A percentile compares a stretch with the other conserved stretches of the same genome.
These are phyloP conservation scores for Miniopterus natalensis DNA, from an alignment of 2,113 vertebrate species.

Conservation along the genomic window DNA sequence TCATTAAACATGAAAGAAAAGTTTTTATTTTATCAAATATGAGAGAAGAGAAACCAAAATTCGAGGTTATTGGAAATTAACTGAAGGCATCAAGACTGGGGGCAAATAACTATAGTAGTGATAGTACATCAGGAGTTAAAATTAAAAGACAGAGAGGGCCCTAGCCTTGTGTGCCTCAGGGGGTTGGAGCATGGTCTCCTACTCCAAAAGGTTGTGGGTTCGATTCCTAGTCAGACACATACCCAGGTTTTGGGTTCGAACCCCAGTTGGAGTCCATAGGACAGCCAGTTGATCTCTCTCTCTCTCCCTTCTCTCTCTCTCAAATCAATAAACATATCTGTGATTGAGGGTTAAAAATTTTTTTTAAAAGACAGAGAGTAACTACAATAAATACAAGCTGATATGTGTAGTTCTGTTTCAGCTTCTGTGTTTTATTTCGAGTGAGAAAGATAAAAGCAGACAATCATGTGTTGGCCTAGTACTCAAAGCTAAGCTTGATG, in stretches of 20 bases:
- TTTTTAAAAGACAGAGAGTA: neutral
- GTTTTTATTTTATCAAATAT: neutral
- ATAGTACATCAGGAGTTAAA: neutral
- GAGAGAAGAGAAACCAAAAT: neutral
- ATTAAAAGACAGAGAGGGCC: neutral
- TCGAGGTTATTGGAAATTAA: neutral
- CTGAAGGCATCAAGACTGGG: neutral
- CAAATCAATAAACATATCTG: neutral
- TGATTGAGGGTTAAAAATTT: neutral
- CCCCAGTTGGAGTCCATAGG: neutral
- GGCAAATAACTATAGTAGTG: neutral
- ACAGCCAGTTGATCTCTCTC: neutral
- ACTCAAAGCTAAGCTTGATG: neutral
- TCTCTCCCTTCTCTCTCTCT: too few species aligned
- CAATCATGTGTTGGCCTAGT: neutral
- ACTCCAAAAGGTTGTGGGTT: neutral
- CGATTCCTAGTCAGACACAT: neutral
- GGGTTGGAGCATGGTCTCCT: neutral
- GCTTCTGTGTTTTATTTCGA: neutral
- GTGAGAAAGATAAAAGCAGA: neutral
- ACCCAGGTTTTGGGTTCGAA: neutral
- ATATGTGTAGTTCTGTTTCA: neutral
- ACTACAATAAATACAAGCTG: neutral
- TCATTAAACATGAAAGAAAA: conserved; percentile 40
- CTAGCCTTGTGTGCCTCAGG: neutral